phyloP scores from a whole-genome alignment of 2,113 vertebrate species.

The Acrocephalus kingi region DNA sequence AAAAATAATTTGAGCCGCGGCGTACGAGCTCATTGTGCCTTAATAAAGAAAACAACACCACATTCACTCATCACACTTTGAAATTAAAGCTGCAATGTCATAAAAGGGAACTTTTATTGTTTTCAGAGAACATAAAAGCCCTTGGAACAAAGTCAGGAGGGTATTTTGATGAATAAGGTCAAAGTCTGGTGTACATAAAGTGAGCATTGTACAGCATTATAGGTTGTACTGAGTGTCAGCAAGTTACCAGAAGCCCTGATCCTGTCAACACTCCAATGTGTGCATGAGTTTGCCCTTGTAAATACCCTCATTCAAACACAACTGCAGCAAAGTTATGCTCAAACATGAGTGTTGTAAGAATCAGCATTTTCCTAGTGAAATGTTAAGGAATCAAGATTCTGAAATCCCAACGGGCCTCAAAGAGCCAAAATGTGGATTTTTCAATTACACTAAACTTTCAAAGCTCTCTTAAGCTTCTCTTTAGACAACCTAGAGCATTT shows the following conservation, averaged over 20 bases:
- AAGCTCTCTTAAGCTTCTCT: neutral
- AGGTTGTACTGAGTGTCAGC: slow-evolving; percentile 29
- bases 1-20: neutral
- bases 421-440: neutral
- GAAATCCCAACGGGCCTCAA: neutral
- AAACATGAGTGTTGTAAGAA: neutral
- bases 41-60: slow-evolving; percentile 45
- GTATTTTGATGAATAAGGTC: slow-evolving; percentile 52
- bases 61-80: slow-evolving; percentile 52
- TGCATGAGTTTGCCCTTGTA: neutral
- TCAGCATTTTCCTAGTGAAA: neutral
- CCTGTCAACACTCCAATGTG: neutral
- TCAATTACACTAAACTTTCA: neutral
- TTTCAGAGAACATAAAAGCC: slow-evolving; percentile 50
- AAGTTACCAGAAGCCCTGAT: slow-evolving; percentile 21
- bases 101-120: slow-evolving; percentile 66
- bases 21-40: neutral
- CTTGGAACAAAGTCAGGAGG: slow-evolving; percentile 42
- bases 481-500: neutral
- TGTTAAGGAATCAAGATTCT: neutral
- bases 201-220: slow-evolving; percentile 12
- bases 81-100: slow-evolving; percentile 59
- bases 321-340: neutral
- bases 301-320: neutral
- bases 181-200: slow-evolving; percentile 61